These are phyloP conservation scores for Virgularia gustaviana DNA, from an alignment of 92 coral and sea anemone species.

Conservation along the genomic window DNA sequence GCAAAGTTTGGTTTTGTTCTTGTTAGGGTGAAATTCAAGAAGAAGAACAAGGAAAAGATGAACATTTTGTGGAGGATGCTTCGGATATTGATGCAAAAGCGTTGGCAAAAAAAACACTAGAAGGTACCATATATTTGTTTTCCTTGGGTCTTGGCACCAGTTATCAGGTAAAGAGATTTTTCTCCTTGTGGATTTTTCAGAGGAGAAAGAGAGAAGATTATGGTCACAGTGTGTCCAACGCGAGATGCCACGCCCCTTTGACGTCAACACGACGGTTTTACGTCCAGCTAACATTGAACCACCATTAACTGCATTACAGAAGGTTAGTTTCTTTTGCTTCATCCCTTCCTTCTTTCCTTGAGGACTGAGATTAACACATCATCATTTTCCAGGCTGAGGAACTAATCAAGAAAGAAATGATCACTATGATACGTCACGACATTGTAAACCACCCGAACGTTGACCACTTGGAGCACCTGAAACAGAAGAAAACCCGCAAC, in stretches of 20 bases:
- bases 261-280: constrained; percentile 75
- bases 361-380: background rate
- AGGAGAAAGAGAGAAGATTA: constrained; percentile 70
- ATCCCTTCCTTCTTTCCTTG: background rate
- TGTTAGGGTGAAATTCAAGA: constrained; percentile 64
- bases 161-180: background rate
- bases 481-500: constrained; percentile 81
- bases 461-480: constrained; percentile 74
- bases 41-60: constrained; percentile 43
- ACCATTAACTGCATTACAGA: constrained; percentile 79
- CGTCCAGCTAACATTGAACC: constrained; percentile 90
- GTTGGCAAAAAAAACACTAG: constrained; percentile 67
- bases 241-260: constrained; percentile 90
- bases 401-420: constrained; percentile 89
- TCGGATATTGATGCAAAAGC: constrained; percentile 81
- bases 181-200: constrained; percentile 37
- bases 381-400: constrained; percentile 87
- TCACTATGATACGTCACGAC: constrained; percentile 84
- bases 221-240: constrained; percentile 92
- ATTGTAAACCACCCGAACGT: constrained; percentile 76
- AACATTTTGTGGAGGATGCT: constrained; percentile 84
- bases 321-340: constrained; percentile 48
- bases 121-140: constrained; percentile 49
- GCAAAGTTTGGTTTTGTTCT: background rate
- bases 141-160: background rate